Evolutionary conservation across 2,113 vertebrate genomes (phyloP).

Genomic region (Eolophus roseicapilla): DNA sequence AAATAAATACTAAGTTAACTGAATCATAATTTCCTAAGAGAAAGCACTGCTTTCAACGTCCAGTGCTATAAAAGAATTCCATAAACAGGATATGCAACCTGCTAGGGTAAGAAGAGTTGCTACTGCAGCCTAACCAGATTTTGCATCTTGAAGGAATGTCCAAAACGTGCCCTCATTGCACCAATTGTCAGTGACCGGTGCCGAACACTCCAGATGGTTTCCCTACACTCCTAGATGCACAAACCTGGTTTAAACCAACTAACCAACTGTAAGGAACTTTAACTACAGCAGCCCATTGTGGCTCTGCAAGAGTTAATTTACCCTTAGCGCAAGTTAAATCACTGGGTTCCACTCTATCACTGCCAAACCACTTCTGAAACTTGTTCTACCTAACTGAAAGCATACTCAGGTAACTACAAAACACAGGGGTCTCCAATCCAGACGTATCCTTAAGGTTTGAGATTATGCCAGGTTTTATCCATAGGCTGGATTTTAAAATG

Average conservation of each 20-base stretch:
- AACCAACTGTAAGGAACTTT: background rate
- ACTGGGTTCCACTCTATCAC: background rate
- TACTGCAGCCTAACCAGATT: background rate
- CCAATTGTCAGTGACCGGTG: background rate
- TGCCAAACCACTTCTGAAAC: background rate
- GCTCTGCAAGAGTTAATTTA: background rate
- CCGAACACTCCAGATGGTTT: background rate
- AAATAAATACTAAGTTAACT: conserved; percentile 28
- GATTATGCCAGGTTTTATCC: background rate
- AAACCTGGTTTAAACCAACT: background rate
- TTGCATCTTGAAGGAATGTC: background rate
- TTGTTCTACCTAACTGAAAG: background rate
- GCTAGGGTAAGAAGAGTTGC: background rate
- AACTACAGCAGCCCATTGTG: background rate
- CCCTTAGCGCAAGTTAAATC: background rate
- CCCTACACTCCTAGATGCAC: background rate
- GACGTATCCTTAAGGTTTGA: background rate
- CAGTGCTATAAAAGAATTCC: background rate
- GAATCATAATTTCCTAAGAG: conserved; percentile 1
- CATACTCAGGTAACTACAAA: background rate
- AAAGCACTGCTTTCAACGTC: background rate
- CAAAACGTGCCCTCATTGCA: background rate
- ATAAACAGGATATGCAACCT: background rate
- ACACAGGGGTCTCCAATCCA: background rate
- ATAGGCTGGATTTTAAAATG: background rate